A percentile compares a stretch with the other conserved stretches of the same genome.
Evolutionary conservation across 2,113 vertebrate genomes (phyloP).

Genomic region (Plecturocebus donacophilus): DNA sequence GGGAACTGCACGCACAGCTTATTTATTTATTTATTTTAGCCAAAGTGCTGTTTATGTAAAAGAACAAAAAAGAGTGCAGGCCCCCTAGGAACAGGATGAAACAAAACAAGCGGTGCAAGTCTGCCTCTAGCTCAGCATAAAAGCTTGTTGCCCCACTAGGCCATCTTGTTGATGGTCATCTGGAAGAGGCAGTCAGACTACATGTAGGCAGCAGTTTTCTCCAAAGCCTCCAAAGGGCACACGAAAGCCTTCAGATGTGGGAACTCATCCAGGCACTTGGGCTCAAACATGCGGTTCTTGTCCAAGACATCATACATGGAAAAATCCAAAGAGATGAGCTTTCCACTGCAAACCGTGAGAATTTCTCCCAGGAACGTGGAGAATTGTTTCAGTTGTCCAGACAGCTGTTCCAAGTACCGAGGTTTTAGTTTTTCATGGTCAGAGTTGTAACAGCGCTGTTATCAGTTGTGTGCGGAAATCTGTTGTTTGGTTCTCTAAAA

Average conservation of each 20-base stretch:
- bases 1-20: not conserved
- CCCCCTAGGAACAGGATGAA: not conserved
- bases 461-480: slow-evolving; percentile 91
- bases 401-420: slow-evolving; percentile 82
- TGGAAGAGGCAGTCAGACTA: slow-evolving; percentile 87
- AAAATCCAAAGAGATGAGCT: slow-evolving; percentile 96
- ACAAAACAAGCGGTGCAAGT: not conserved
- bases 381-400: slow-evolving; percentile 78
- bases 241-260: slow-evolving; percentile 91
- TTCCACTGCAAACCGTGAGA: slow-evolving; percentile 86
- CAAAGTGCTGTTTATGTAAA: slow-evolving; percentile 65
- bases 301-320: slow-evolving; percentile 93
- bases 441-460: slow-evolving; percentile 85
- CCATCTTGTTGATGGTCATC: slow-evolving; percentile 86
- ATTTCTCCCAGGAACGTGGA: slow-evolving; percentile 85
- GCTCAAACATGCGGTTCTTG: slow-evolving; percentile 91
- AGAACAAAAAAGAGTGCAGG: not conserved
- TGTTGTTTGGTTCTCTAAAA: slow-evolving; percentile 93
- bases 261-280: slow-evolving; percentile 90
- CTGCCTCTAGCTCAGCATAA: not conserved
- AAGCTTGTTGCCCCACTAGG: slow-evolving; percentile 85
- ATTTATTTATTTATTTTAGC: not conserved
- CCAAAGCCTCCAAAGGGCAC: slow-evolving; percentile 92
- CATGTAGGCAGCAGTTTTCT: slow-evolving; percentile 92
- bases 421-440: slow-evolving; percentile 88